These are phyloP conservation scores for Odontomachus brunneus DNA, from an alignment of 1,140 invertebrate genomes.

Conservation along the genomic window DNA sequence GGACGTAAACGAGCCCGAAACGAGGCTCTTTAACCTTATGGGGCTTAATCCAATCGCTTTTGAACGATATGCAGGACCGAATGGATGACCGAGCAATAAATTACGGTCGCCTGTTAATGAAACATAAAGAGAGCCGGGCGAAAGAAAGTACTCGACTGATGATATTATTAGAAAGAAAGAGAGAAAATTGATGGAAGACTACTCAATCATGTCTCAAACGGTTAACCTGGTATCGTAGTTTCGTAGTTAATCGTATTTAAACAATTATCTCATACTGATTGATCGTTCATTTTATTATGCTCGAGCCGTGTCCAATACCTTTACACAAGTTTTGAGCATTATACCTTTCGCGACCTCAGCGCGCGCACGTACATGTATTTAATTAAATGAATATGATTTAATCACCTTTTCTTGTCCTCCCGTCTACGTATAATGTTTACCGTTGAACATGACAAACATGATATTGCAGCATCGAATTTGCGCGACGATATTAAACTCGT, in stretches of 20 bases:
- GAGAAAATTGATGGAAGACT: too few relatives aligned
- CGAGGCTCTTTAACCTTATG: conserved; percentile 65
- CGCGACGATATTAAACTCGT: conserved; percentile 21
- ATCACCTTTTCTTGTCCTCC: conserved; percentile 31
- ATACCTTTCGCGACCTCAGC: conserved; percentile 5
- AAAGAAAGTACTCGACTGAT: background rate
- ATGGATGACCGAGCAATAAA: conserved; percentile 57
- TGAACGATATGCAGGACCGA: conserved; percentile 46
- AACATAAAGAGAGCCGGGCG: background rate
- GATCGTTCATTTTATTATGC: conserved; percentile 49
- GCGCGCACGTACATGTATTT: conserved; percentile 45
- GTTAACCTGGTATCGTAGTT: conserved; percentile 25
- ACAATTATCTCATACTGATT: background rate
- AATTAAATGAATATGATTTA: conserved; percentile 68
- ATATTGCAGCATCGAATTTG: conserved; percentile 24
- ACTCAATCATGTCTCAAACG: background rate
- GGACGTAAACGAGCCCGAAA: conserved; percentile 41
- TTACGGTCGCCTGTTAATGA: conserved; percentile 55
- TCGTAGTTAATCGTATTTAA: background rate
- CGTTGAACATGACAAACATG: background rate
- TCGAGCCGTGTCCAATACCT: conserved; percentile 12
- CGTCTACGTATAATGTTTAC: background rate
- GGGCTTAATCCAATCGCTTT: conserved; percentile 68
- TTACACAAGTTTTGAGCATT: conserved; percentile 47
- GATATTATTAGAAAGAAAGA: background rate